Evolutionary conservation across 2,113 vertebrate species (phyloP).

Genomic region (Lycocorax pyrrhopterus): DNA sequence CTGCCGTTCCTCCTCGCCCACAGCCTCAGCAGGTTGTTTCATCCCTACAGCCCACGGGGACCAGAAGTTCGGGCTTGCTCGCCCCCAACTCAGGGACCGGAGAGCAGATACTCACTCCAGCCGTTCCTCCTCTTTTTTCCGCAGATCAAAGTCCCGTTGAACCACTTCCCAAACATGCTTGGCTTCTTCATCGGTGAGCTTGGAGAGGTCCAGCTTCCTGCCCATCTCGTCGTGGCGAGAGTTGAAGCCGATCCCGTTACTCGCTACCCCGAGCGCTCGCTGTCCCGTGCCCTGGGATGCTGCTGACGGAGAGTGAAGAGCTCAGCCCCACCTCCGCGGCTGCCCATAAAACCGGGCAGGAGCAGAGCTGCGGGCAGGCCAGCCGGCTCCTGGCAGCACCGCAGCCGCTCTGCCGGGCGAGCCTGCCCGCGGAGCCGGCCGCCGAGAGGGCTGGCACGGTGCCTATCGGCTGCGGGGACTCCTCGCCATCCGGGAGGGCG

Average conservation of each 20-base stretch:
- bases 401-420: neutral
- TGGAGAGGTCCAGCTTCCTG: constrained; percentile 89
- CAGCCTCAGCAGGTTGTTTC: neutral
- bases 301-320: neutral
- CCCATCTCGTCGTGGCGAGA: constrained; percentile 70
- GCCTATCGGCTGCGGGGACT: neutral
- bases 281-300: neutral
- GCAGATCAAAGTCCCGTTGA: constrained; percentile 87
- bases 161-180: constrained; percentile 92
- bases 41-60: neutral
- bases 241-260: neutral
- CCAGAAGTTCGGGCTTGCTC: rapidly evolving
- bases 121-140: constrained; percentile 88
- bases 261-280: neutral
- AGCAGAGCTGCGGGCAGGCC: neutral
- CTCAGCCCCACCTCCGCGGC: neutral
- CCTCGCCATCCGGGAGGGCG: neutral
- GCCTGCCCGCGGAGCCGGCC: neutral
- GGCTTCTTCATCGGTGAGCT: constrained; percentile 89
- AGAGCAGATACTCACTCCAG: constrained; percentile 77
- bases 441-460: neutral
- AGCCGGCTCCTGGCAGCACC: neutral
- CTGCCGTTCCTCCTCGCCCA: neutral
- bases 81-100: rapidly evolving
- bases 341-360: neutral